These are phyloP conservation scores for Volucella bombylans DNA, from an alignment of 2,888 invertebrate genomes.

Conservation along the genomic window DNA sequence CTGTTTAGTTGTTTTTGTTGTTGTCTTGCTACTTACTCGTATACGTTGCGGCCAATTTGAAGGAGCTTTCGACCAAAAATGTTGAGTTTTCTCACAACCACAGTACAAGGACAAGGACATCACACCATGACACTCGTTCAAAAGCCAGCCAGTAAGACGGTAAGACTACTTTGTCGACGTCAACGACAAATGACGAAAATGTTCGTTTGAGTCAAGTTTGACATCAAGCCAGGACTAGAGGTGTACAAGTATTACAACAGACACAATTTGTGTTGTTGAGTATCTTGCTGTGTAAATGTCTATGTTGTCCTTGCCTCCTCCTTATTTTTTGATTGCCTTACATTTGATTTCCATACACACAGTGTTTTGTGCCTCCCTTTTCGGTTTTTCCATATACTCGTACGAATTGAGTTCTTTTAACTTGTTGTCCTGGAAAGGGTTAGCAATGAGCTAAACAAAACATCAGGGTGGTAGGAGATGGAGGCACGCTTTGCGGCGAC, in stretches of 20 bases:
- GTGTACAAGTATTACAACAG: not conserved
- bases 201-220: too few species aligned
- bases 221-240: too few species aligned
- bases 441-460: not conserved
- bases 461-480: not conserved
- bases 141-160: not conserved
- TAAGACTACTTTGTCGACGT: too few species aligned
- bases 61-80: constrained; percentile 6
- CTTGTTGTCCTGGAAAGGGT: constrained; percentile 34
- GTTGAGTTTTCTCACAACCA: not conserved
- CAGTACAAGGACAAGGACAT: constrained; percentile 29
- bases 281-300: not conserved
- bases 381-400: constrained; percentile 29
- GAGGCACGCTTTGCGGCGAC: constrained; percentile 9
- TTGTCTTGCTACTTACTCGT: not conserved
- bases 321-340: constrained; percentile 70
- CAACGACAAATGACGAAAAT: too few species aligned
- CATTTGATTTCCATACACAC: constrained; percentile 70
- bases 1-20: constrained; percentile 12
- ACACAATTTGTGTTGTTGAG: constrained; percentile 26
- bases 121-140: not conserved
- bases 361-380: constrained; percentile 44
- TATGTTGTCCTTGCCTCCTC: constrained; percentile 27
- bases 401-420: constrained; percentile 62
- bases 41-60: constrained; percentile 37